Evolutionary conservation across 2,888 invertebrate genomes (phyloP).

Genomic region (Galeopsomyia nigrocyanea): DNA sequence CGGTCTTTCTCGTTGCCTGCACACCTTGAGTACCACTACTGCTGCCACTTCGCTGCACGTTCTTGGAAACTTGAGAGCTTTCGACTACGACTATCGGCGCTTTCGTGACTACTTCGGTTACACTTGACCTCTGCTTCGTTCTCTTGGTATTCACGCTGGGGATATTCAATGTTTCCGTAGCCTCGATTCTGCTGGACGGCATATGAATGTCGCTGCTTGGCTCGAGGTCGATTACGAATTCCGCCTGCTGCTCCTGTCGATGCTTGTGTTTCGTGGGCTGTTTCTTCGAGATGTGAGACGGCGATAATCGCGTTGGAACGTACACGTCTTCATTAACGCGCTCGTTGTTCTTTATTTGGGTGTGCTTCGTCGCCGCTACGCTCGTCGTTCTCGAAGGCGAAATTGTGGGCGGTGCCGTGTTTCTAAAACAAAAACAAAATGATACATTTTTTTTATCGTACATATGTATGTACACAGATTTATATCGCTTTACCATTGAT

Average conservation of each 20-base stretch:
- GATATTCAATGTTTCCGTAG: conserved; percentile 59
- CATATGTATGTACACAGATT: conserved; percentile 1
- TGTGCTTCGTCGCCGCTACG: conserved; percentile 56
- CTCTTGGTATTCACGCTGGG: conserved; percentile 34
- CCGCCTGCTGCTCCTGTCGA: conserved; percentile 53
- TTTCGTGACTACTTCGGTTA: conserved; percentile 42
- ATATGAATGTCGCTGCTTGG: conserved; percentile 57
- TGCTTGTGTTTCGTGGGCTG: too few species aligned
- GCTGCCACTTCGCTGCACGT: conserved; percentile 28
- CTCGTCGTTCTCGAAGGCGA: conserved; percentile 13
- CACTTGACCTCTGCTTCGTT: conserved; percentile 36
- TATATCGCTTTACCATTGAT: neutral
- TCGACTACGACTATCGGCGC: conserved; percentile 22
- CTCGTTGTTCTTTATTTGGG: conserved; percentile 44
- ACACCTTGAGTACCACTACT: conserved; percentile 31
- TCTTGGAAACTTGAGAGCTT: conserved; percentile 24
- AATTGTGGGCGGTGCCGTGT: conserved; percentile 29
- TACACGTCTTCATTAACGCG: conserved; percentile 25
- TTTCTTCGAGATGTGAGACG: conserved; percentile 51
- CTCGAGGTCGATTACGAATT: conserved; percentile 58
- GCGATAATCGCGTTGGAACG: conserved; percentile 49
- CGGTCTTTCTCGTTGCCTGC: conserved; percentile 34
- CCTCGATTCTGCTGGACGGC: conserved; percentile 55
- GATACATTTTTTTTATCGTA: neutral
- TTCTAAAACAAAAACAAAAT: conserved; percentile 30